Conservation (phyloP, 2,113 vertebrate genomes). For the Alaudala cheleensis region DNA sequence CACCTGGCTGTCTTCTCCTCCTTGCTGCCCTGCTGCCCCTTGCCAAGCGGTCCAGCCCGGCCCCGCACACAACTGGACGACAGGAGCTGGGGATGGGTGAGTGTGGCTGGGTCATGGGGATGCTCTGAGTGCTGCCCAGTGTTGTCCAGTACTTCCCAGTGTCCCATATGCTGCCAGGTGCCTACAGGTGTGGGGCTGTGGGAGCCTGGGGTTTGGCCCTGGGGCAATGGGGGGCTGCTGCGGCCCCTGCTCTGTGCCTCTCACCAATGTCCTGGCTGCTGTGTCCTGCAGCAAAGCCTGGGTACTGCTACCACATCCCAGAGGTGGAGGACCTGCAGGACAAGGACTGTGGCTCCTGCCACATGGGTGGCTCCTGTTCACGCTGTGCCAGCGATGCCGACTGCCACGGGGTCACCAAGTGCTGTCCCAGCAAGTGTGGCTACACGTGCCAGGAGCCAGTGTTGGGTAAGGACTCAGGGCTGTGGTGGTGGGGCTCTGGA, state of each 20-base stretch:
- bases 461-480: not conserved
- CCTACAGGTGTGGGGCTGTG: accelerated
- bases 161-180: accelerated
- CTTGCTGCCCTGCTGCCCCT: not conserved
- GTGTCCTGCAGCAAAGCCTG: not conserved
- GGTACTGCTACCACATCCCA: slow-evolving; percentile 32
- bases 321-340: not conserved
- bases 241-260: not conserved
- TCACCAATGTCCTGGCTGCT: accelerated
- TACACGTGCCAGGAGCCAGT: slow-evolving; percentile 50
- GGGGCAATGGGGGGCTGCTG: not conserved
- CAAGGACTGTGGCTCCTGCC: not conserved
- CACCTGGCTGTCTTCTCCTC: not conserved
- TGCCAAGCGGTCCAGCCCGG: accelerated
- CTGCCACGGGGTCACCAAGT: slow-evolving; percentile 25
- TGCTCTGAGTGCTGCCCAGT: accelerated
- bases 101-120: not conserved
- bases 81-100: not conserved
- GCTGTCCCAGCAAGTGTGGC: slow-evolving; percentile 61
- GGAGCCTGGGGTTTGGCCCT: accelerated
- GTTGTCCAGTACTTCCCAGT: not conserved
- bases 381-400: not conserved
- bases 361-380: not conserved
- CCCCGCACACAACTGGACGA: accelerated
- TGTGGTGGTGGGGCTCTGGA: accelerated